A percentile compares a stretch with the other conserved stretches of the same genome.
These are phyloP conservation scores for Pinna nobilis DNA, from an alignment of 1,140 invertebrate genomes.

Conservation along the genomic window DNA sequence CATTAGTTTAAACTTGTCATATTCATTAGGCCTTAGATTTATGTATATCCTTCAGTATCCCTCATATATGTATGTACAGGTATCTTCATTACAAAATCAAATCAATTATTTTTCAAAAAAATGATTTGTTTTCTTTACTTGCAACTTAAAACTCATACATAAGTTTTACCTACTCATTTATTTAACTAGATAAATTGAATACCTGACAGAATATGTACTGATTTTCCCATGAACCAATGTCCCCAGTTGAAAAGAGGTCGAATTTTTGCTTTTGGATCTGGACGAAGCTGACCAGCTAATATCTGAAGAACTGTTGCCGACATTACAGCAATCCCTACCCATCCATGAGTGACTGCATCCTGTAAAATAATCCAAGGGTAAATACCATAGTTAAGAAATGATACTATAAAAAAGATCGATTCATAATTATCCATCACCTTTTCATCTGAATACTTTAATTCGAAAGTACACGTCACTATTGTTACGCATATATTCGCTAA, in stretches of 20 bases:
- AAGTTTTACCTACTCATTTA: too few species aligned
- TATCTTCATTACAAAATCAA: too few species aligned
- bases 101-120: too few species aligned
- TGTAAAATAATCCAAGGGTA: constrained; percentile 37
- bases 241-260: constrained; percentile 92
- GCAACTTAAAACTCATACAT: too few species aligned
- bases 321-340: constrained; percentile 79
- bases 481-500: too few species aligned
- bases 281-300: constrained; percentile 88
- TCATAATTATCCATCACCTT: neutral
- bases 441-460: neutral
- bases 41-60: too few species aligned
- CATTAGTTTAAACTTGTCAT: too few species aligned
- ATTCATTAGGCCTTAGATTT: too few species aligned
- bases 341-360: constrained; percentile 85
- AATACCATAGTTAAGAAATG: neutral
- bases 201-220: constrained; percentile 91
- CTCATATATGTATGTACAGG: too few species aligned
- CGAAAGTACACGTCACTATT: neutral
- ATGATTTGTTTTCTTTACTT: too few species aligned
- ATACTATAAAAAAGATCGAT: neutral
- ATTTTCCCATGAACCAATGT: constrained; percentile 92
- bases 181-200: too few species aligned
- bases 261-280: constrained; percentile 85
- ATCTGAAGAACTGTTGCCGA: constrained; percentile 84